phyloP scores from a whole-genome alignment of 2,797 vertebrate genomes.

The Pterois miles region DNA sequence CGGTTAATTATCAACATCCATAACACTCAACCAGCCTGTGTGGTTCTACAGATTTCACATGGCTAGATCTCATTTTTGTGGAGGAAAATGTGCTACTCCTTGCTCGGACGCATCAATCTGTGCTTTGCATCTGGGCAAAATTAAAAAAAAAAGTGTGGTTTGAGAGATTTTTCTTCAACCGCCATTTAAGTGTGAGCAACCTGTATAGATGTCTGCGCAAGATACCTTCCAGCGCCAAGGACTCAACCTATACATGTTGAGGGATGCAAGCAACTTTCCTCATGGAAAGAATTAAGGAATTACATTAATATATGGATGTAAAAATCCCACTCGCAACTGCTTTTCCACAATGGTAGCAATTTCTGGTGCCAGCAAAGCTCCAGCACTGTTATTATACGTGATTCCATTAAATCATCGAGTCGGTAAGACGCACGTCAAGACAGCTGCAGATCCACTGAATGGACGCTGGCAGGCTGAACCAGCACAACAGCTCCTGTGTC shows the following conservation, averaged over 20 bases:
- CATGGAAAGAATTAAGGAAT: constrained; percentile 33
- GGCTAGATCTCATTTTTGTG: neutral
- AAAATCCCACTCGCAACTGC: constrained; percentile 15
- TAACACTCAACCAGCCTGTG: neutral
- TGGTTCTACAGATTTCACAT: neutral
- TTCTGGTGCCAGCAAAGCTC: constrained; percentile 33
- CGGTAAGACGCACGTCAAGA: constrained; percentile 44
- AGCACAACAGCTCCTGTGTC: constrained; percentile 54
- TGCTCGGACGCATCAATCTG: neutral
- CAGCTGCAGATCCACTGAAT: constrained; percentile 53
- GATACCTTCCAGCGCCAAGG: neutral
- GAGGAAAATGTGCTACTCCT: neutral
- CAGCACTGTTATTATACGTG: constrained; percentile 48
- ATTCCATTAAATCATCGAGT: constrained; percentile 50
- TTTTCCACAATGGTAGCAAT: constrained; percentile 46
- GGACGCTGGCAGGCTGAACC: constrained; percentile 33
- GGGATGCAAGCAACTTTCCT: constrained; percentile 1
- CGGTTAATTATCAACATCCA: too few species aligned
- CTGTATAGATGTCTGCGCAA: constrained; percentile 10
- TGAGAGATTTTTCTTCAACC: neutral
- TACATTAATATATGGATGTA: neutral
- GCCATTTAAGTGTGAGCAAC: neutral
- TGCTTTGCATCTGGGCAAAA: neutral
- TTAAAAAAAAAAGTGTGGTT: neutral
- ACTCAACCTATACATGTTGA: neutral